Base-by-base conservation (phyloP, 2,113 vertebrate genomes). In the Fregata magnificens region DNA sequence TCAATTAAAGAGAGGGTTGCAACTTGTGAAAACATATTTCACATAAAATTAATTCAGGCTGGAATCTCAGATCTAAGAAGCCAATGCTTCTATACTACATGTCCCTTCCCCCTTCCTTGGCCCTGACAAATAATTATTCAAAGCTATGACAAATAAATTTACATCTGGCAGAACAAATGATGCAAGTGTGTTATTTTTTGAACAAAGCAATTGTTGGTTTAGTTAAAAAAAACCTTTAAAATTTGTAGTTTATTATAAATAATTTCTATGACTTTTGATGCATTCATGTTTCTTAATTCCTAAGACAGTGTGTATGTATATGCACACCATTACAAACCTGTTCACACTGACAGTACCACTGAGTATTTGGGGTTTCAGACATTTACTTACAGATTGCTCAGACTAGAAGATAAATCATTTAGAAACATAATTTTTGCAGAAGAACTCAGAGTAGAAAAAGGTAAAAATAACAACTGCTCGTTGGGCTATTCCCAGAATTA, bases 11-110 rank as follows among this genome's bases (percentile, higher is more conserved):
- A 86, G 34, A 94, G 13, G 53, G 50, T 8, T 93, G 81, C 45
- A 83, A 55, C 69, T 90, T 92, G 79, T 95, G 90, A 77, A 95
- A 96, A 67, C 42, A 80, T 76, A 63, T 47, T 85, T 94, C 70
- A 9, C 31, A 36, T 42, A 82, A 82, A 67, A 79, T 82, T 3
- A 69, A 70, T 74, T 95, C 84, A 90, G 86, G 25, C 42, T 91
- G 65, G 31, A 55, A 52, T n/a, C 76, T 74, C 31, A 93, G 40
- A 94, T 61, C n/a, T 56, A 82, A 79, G 42, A 62, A 74, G 38
- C 10, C 15, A 87, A 9, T 40, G 20, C 21, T 82, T 89, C 84
- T 77, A 82, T 12, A 24, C 16, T 86, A 32, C n/a, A 26, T 40
- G 53, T 53, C 45, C 36, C 76, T 62, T 36, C 65, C 50, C 17